These are phyloP conservation scores for Chloroceryle amazona DNA, from an alignment of 2,797 vertebrate genomes.

Conservation along the genomic window DNA sequence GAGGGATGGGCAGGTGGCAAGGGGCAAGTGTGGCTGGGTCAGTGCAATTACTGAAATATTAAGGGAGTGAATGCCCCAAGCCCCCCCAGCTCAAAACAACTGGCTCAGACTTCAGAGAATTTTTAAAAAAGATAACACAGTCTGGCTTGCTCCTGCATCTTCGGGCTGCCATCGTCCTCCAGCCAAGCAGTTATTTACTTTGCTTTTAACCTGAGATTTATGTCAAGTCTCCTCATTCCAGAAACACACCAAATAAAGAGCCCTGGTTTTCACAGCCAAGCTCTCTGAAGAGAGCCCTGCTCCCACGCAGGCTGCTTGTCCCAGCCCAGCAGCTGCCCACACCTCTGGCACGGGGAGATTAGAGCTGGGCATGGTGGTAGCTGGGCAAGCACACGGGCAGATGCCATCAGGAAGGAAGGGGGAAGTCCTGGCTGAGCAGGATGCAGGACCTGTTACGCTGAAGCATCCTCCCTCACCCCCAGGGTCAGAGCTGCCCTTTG, in stretches of 20 bases:
- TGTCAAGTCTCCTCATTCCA: not conserved
- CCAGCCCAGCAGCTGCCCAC: not conserved
- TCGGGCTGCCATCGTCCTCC: not conserved
- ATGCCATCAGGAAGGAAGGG: not conserved
- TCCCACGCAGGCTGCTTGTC: not conserved
- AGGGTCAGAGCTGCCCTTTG: not conserved
- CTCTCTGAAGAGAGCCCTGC: not conserved
- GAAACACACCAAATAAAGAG: not conserved
- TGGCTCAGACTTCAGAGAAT: not conserved
- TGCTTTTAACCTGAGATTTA: not conserved
- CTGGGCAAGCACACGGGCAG: not conserved
- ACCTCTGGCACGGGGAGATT: rapidly evolving
- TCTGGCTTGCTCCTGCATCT: not conserved
- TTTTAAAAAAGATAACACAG: not conserved
- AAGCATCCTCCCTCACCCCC: not conserved
- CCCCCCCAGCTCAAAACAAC: not conserved
- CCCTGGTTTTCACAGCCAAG: not conserved
- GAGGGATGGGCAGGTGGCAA: not conserved
- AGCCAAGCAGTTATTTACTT: not conserved
- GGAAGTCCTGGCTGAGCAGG: not conserved
- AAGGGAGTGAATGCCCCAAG: too few relatives aligned
- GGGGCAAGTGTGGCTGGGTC: not conserved
- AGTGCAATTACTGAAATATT: not conserved
- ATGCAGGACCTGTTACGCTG: not conserved
- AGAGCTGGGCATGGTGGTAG: not conserved